Conservation (phyloP, 2,113 vertebrate genomes). For the Oxygymnocypris stewartii region DNA sequence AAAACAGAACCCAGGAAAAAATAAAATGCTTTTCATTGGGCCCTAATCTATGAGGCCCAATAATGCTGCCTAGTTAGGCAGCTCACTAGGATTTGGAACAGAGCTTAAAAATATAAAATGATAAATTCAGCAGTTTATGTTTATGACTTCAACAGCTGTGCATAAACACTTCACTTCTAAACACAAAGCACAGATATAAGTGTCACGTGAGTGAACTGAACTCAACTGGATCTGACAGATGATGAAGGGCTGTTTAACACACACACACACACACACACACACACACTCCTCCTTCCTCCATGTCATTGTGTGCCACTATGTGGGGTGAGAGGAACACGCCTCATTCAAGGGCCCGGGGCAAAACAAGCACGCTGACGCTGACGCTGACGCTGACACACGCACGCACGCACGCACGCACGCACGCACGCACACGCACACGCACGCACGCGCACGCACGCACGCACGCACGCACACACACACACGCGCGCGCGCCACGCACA, state of each 20-base stretch:
- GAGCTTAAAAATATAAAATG: not conserved
- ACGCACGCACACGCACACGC: too few species aligned
- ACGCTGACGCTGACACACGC: too few species aligned
- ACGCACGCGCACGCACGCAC: too few species aligned
- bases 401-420: not conserved
- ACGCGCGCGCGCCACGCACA: too few species aligned
- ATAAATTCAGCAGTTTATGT: not conserved
- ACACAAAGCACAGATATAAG: not conserved
- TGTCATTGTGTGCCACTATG: constrained; percentile 17
- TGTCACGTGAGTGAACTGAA: not conserved
- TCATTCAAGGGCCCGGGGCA: constrained; percentile 25
- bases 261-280: not conserved
- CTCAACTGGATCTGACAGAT: not conserved
- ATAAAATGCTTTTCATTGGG: too few species aligned
- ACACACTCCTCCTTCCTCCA: not conserved
- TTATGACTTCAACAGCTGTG: not conserved
- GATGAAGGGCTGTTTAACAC: not conserved
- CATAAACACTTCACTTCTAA: not conserved
- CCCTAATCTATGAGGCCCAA: not conserved
- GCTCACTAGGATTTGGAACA: not conserved
- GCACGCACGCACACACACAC: too few species aligned
- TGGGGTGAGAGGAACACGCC: constrained; percentile 10
- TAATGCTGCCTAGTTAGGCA: not conserved
- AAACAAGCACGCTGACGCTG: not conserved
- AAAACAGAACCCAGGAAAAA: too few species aligned